Percentiles rank a stretch among this genome's conserved stretches.
Conservation (phyloP, 2,113 vertebrate genomes). For the Helogale parvula region DNA sequence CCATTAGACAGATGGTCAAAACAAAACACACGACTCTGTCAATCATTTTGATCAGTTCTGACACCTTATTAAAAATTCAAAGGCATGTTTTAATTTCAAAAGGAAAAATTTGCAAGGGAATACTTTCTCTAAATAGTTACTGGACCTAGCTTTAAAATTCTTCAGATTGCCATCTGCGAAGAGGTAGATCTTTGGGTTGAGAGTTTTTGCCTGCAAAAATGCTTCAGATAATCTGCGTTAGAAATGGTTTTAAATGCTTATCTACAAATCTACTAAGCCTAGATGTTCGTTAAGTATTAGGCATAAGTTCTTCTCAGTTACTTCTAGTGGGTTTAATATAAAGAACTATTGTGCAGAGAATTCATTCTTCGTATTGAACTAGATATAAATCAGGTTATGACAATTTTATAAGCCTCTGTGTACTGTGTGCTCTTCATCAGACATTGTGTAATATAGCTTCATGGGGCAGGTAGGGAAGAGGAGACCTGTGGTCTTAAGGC, state of each 20-base stretch:
- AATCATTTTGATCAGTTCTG: not conserved
- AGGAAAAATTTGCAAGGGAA: not conserved
- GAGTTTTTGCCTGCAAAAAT: not conserved
- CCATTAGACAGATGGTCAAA: not conserved
- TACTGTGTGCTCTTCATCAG: not conserved
- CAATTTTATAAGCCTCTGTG: not conserved
- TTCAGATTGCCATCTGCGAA: not conserved
- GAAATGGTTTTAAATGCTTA: not conserved
- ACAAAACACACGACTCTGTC: not conserved
- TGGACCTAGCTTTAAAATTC: not conserved
- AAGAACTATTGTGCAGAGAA: not conserved
- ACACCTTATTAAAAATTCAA: slow-evolving; percentile 41
- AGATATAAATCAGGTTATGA: not conserved
- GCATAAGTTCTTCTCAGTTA: not conserved
- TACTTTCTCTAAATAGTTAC: not conserved
- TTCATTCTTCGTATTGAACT: not conserved
- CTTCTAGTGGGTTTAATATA: not conserved
- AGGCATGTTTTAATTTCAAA: not conserved
- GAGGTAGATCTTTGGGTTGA: not conserved
- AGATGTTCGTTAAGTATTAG: not conserved
- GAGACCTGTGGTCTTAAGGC: not conserved
- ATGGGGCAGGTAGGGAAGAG: not conserved
- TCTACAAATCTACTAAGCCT: not conserved
- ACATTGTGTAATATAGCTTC: not conserved
- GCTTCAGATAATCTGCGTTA: not conserved